These are phyloP conservation scores for Lycia hirtaria DNA, from an alignment of 2,888 invertebrate genomes.

Conservation along the genomic window DNA sequence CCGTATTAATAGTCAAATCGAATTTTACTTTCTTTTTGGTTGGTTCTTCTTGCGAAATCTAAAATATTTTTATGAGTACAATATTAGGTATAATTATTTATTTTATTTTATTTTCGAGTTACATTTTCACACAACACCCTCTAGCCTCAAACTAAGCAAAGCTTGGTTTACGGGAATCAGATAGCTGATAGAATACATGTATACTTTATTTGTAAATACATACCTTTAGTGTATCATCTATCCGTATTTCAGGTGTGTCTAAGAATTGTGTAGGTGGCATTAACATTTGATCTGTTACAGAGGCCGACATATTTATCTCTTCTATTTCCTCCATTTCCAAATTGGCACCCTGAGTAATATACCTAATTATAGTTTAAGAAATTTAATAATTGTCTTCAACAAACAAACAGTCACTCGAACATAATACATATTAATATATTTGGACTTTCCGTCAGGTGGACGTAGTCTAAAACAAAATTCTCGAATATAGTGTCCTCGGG, in stretches of 20 bases:
- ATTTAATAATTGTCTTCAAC: no score
- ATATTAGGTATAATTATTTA: no score
- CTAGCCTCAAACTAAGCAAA: no score
- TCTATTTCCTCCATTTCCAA: slow-evolving; percentile 47
- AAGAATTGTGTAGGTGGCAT: slow-evolving; percentile 70
- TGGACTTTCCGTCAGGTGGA: no score
- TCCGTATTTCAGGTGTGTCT: slow-evolving; percentile 53
- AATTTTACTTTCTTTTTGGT: slow-evolving; percentile 60
- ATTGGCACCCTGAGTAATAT: slow-evolving; percentile 21
- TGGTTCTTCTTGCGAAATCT: slow-evolving; percentile 26
- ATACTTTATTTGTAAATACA: no score
- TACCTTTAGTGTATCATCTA: slow-evolving; percentile 24
- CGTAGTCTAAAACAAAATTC: no score
- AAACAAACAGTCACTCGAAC: no score
- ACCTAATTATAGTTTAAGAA: not conserved
- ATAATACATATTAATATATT: no score
- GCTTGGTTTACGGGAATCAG: no score
- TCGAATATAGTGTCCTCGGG: no score
- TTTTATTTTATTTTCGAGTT: no score
- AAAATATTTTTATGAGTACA: slow-evolving; percentile 3
- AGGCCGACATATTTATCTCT: slow-evolving; percentile 54
- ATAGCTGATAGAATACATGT: not conserved
- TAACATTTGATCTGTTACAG: slow-evolving; percentile 48
- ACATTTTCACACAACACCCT: no score
- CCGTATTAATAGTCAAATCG: slow-evolving; percentile 51